phyloP scores from a whole-genome alignment of 2,113 vertebrate species.

The Seriola dumerili region DNA sequence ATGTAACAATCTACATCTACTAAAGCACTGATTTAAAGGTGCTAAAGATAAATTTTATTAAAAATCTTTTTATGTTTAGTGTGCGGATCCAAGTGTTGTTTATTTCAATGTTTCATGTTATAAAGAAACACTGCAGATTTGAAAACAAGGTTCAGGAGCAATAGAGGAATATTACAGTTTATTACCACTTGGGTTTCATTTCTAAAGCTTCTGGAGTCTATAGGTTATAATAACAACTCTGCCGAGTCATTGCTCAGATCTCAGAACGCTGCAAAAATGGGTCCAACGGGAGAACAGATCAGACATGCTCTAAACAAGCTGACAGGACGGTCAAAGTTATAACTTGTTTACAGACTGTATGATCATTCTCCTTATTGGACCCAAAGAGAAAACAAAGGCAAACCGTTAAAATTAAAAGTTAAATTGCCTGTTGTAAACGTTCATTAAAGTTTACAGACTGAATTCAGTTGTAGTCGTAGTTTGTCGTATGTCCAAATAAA shows the following conservation, averaged over 20 bases:
- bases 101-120: too few species aligned
- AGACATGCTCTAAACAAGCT: neutral
- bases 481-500: too few species aligned
- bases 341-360: too few species aligned
- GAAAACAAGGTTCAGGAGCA: too few species aligned
- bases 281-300: neutral
- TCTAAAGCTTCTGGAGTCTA: neutral
- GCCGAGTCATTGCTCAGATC: neutral
- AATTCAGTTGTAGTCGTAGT: neutral
- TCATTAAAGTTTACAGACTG: neutral
- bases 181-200: neutral
- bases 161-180: neutral
- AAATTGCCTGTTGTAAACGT: neutral
- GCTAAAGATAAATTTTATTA: too few species aligned
- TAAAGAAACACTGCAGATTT: too few species aligned
- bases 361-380: too few species aligned
- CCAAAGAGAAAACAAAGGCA: neutral
- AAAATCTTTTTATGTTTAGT: too few species aligned
- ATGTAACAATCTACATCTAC: too few species aligned
- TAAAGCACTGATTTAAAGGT: too few species aligned
- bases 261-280: neutral
- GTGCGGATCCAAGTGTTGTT: too few species aligned
- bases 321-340: neutral
- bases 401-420: neutral
- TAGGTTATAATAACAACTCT: neutral